Base-by-base conservation (phyloP, 2,113 vertebrate species). In the Lipotes vexillifer region DNA sequence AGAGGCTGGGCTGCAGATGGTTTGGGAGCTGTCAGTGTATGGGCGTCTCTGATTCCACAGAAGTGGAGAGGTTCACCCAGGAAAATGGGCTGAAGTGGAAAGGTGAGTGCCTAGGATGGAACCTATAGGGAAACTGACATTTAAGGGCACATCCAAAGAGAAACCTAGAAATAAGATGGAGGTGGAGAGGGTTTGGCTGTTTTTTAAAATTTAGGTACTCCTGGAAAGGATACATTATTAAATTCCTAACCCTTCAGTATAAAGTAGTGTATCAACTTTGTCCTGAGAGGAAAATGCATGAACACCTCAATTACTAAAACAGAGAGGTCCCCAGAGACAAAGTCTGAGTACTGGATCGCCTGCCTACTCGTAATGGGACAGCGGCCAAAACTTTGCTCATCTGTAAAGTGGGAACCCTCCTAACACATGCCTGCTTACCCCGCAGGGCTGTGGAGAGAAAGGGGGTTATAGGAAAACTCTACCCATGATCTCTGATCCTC, bases 331-430 rank as follows among this genome's bases (percentile, higher is more conserved):
- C 65, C 41, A 38, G 46, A 86, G 78, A 85, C 33, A 49, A 59
- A 12, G 25, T 80, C 27, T 38, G 71, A 96, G 29, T 66, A 46
- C 59, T 18, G 27, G 14, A 18, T 31, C 14, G 4, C 12, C 71
- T 14, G 21, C 21, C 21, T 0, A 8, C 20, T n/a, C 2, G 1
- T n/a, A n/a, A 65, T 3, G 33, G 46, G 11, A 38, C 31, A 18
- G 29, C 3, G 1, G 36, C 29, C 49, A 27, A 38, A n/a, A 66
- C 13, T 36, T 57, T 27, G 49, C 20, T 90, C 52, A 5, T 69
- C 38, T 65, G 38, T 72, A 31, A 72, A n/a, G 36, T 66, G 52
- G 36, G 36, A 14, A 15, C 4, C 6, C n/a, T 9, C 0, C 25
- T 38, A 17, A 11, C 15, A 17, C 17, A 5, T 20, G 55, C 61